Conservation (phyloP, 2,888 invertebrate species). For the Euzophera pinguis region DNA sequence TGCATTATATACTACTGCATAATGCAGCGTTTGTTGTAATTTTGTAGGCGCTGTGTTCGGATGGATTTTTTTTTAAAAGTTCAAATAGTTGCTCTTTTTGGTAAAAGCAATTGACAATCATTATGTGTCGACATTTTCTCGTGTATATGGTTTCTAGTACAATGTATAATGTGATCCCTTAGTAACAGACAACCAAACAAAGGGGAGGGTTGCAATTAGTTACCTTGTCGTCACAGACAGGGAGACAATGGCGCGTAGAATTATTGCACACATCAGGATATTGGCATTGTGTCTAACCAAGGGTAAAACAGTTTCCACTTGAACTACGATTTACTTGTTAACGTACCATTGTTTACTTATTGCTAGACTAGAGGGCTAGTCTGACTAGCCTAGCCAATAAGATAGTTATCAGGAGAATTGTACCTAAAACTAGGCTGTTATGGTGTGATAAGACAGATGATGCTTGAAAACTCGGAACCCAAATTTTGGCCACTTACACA, state of each 20-base stretch:
- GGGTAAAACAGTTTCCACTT: neutral
- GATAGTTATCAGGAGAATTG: no score
- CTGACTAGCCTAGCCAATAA: no score
- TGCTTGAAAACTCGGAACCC: no score
- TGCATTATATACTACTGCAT: neutral
- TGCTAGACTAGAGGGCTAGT: neutral
- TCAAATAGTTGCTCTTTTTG: no score
- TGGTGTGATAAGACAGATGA: no score
- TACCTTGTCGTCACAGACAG: neutral
- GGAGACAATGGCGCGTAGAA: neutral
- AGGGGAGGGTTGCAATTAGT: slow-evolving; percentile 6
- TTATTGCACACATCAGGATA: neutral
- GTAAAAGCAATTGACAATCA: no score
- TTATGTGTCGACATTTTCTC: no score
- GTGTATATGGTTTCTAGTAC: neutral
- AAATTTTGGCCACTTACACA: no score
- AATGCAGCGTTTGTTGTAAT: neutral
- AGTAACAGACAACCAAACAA: slow-evolving; percentile 3
- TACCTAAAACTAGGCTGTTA: no score
- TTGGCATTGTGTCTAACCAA: neutral
- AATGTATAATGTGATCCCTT: neutral
- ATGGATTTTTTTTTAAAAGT: neutral
- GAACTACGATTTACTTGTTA: neutral
- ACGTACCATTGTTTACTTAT: neutral
- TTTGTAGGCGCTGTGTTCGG: neutral